phyloP scores from a whole-genome alignment of 2,797 vertebrate genomes.

The Phaenicophaeus curvirostris region DNA sequence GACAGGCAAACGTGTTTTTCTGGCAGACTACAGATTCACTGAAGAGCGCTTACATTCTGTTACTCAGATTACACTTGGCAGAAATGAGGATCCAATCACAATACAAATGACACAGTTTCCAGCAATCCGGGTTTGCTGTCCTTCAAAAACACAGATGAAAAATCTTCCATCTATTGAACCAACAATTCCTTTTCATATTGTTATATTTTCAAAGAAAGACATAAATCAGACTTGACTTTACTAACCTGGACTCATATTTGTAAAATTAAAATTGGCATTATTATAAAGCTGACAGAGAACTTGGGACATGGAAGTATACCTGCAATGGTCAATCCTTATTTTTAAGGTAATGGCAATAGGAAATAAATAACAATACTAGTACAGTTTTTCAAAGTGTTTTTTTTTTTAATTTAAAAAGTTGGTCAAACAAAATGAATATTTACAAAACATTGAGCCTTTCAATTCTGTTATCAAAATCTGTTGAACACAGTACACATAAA shows the following conservation, averaged over 20 bases:
- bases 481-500: neutral
- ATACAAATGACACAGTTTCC: neutral
- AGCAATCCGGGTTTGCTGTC: neutral
- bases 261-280: neutral
- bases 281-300: neutral
- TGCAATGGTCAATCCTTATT: neutral
- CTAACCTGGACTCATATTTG: neutral
- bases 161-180: neutral
- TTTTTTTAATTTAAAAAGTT: conserved; percentile 17
- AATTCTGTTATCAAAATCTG: conserved; percentile 9
- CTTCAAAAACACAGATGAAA: neutral
- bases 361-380: neutral
- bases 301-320: neutral
- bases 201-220: neutral
- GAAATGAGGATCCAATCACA: neutral
- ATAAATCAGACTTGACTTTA: neutral
- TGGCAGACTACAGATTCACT: neutral
- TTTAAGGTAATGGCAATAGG: neutral
- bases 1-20: neutral
- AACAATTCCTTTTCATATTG: neutral
- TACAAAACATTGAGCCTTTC: conserved; percentile 39
- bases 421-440: conserved; percentile 16
- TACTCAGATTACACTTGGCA: neutral
- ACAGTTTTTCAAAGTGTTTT: neutral
- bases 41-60: neutral